These are phyloP conservation scores for Enchytraeus crypticus DNA, from an alignment of 2,888 invertebrate species.

Conservation along the genomic window DNA sequence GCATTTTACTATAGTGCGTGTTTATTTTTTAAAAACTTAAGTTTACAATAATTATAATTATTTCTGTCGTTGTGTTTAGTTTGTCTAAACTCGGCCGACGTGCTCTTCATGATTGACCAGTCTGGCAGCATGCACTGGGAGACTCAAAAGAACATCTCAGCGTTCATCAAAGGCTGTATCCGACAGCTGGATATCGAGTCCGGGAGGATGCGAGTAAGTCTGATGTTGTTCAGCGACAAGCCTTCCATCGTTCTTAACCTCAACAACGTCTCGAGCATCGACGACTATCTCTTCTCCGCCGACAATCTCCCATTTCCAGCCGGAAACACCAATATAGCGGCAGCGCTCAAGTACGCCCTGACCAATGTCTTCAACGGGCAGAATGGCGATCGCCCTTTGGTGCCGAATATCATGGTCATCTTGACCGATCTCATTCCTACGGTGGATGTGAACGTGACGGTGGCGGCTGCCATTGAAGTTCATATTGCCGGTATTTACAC, in stretches of 20 bases:
- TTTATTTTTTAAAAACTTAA: too few species aligned
- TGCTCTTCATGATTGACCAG: conserved; percentile 39
- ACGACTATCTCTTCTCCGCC: conserved; percentile 15
- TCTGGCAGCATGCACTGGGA: conserved; percentile 36
- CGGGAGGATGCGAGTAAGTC: conserved; percentile 32
- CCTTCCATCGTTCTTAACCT: conserved; percentile 37
- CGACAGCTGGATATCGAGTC: conserved; percentile 31
- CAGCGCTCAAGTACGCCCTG: conserved; percentile 29
- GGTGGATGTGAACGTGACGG: conserved; percentile 32
- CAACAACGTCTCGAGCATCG: conserved; percentile 15
- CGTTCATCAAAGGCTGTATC: conserved; percentile 34
- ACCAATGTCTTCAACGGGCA: conserved; percentile 16
- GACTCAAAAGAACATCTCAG: conserved; percentile 33
- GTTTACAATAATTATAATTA: too few species aligned
- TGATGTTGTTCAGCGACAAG: conserved; percentile 42
- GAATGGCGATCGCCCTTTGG: conserved; percentile 33
- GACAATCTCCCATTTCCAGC: conserved; percentile 34
- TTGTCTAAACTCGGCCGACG: conserved; percentile 35
- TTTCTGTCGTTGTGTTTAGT: conserved; percentile 30
- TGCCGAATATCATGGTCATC: conserved; percentile 38
- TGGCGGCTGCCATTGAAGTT: conserved; percentile 35
- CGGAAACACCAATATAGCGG: conserved; percentile 40
- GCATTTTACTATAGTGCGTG: too few species aligned
- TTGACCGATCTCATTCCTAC: conserved; percentile 40
- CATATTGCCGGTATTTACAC: conserved; percentile 35